A percentile compares a stretch with the other conserved stretches of the same genome.
Conservation (phyloP, 2,888 invertebrate species). For the Hypselothyrea guttata region DNA sequence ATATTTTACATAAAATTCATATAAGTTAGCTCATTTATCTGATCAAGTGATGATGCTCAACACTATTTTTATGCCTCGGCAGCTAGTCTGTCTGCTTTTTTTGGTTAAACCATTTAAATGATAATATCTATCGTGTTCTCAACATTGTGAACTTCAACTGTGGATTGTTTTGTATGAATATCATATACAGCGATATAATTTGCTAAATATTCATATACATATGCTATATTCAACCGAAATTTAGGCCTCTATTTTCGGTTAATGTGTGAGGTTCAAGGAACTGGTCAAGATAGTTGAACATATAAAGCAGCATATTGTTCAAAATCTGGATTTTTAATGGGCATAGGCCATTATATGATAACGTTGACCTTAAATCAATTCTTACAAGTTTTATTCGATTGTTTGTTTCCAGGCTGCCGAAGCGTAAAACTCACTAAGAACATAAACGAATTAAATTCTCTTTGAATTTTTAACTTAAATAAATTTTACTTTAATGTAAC, state of each 20-base stretch:
- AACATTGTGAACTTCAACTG: background rate
- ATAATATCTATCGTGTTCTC: slow-evolving; percentile 45
- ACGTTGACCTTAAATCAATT: slow-evolving; percentile 11
- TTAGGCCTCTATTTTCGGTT: slow-evolving; percentile 25
- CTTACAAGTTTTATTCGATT: background rate
- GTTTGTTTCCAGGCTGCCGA: background rate
- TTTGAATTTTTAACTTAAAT: too few relatives aligned
- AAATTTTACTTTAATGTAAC: too few relatives aligned
- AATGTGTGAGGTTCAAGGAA: slow-evolving; percentile 65
- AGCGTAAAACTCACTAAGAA: too few relatives aligned
- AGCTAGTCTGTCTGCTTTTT: slow-evolving; percentile 44
- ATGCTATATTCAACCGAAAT: slow-evolving; percentile 3
- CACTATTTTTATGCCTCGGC: slow-evolving; percentile 34
- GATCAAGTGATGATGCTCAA: slow-evolving; percentile 34
- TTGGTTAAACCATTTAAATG: slow-evolving; percentile 52
- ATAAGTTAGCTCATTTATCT: slow-evolving; percentile 43
- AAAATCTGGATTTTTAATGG: background rate
- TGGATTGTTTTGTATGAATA: too few relatives aligned
- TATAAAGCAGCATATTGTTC: slow-evolving; percentile 2
- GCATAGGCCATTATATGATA: slow-evolving; percentile 11
- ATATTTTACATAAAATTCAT: slow-evolving; percentile 52
- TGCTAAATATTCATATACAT: too few relatives aligned
- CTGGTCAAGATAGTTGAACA: slow-evolving; percentile 30
- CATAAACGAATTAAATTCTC: too few relatives aligned
- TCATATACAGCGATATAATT: too few relatives aligned